These are phyloP conservation scores for Ornithoptera priamus DNA, from an alignment of 2,888 invertebrate genomes.

Conservation along the genomic window DNA sequence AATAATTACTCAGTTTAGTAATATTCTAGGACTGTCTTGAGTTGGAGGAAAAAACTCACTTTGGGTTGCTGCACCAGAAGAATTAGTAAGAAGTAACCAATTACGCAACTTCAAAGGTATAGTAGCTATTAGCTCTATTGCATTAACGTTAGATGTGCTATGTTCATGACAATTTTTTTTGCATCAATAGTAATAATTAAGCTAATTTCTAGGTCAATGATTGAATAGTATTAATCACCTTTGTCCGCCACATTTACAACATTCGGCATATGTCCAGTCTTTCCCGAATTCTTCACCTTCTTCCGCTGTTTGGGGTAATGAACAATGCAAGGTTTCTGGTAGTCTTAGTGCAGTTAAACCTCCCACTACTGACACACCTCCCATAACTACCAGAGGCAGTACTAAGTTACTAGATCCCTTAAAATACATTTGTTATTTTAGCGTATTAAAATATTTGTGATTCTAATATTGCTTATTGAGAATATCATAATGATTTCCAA, in stretches of 20 bases:
- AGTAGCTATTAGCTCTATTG: no score
- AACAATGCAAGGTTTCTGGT: slow-evolving; percentile 91
- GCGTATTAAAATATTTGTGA: background rate
- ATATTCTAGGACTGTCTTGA: no score
- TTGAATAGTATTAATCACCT: slow-evolving; percentile 67
- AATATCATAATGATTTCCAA: background rate
- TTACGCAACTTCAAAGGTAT: no score
- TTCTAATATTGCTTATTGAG: background rate
- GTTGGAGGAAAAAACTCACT: no score
- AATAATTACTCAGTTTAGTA: no score
- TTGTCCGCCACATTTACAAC: slow-evolving; percentile 84
- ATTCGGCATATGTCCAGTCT: slow-evolving; percentile 88
- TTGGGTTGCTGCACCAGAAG: no score
- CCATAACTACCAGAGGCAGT: slow-evolving; percentile 91
- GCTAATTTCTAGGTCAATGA: background rate
- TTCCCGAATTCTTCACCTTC: slow-evolving; percentile 94
- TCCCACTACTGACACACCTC: slow-evolving; percentile 88
- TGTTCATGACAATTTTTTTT: background rate
- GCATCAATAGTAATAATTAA: background rate
- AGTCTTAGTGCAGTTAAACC: slow-evolving; percentile 89
- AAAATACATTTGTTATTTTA: slow-evolving; percentile 18
- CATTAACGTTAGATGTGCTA: no score
- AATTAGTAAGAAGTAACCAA: no score
- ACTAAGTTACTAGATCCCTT: slow-evolving; percentile 92
- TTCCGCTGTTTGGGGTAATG: slow-evolving; percentile 91